Percentiles rank a stretch among this genome's conserved stretches.
phyloP scores from a whole-genome alignment of 2,797 vertebrate genomes.

The Lycodopsis pacificus region DNA sequence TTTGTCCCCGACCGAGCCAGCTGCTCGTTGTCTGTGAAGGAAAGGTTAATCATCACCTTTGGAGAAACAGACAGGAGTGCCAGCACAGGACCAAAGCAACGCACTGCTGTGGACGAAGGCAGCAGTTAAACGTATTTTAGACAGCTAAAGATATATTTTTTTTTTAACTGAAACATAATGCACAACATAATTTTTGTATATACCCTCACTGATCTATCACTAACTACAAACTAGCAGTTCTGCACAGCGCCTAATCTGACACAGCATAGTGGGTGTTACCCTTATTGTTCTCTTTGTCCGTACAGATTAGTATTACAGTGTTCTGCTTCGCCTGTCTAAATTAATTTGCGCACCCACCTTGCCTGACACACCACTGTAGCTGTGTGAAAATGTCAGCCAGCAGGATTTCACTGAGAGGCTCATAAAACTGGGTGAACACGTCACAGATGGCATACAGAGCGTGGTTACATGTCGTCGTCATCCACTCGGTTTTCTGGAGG shows the following conservation, averaged over 20 bases:
- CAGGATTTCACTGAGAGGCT: slow-evolving; percentile 93
- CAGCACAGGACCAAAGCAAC: neutral
- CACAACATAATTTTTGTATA: too few species aligned
- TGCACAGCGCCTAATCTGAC: neutral
- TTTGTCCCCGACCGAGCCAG: slow-evolving; percentile 96
- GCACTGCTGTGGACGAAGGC: too few species aligned
- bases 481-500: slow-evolving; percentile 95
- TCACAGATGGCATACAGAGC: slow-evolving; percentile 97
- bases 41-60: neutral
- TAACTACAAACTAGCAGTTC: neutral
- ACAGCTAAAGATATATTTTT: too few species aligned
- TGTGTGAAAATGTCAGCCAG: slow-evolving; percentile 94
- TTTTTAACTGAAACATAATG: too few species aligned
- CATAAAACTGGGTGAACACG: slow-evolving; percentile 97
- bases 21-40: slow-evolving; percentile 93
- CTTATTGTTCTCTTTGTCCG: neutral
- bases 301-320: neutral
- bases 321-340: neutral
- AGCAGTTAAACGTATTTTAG: neutral
- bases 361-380: slow-evolving; percentile 97
- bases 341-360: slow-evolving; percentile 85
- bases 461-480: slow-evolving; percentile 98
- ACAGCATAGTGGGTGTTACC: neutral
- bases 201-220: too few species aligned
- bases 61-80: neutral